Evolutionary conservation across 2,888 invertebrate species (phyloP), one percentile per base, ranked within the genome.

Genomic region (Drosophila ustulata): DNA sequence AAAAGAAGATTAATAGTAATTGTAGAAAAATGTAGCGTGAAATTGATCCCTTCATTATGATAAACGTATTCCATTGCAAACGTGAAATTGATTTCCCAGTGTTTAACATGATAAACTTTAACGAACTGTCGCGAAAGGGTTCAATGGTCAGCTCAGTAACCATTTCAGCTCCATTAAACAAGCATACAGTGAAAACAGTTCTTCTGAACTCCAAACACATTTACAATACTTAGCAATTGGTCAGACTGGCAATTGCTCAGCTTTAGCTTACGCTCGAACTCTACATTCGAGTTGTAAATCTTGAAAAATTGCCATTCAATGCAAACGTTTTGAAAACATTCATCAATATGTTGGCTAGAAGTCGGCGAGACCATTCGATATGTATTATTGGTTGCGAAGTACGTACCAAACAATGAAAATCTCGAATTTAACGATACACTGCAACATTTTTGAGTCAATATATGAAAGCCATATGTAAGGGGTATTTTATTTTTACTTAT

Each of bases 281-380:
- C 56, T 62, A 72, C 30, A 65, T 78, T 73, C 57, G 64, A 75
- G 80, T 83, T 87, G 81, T 90, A 90, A 90, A 90, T 89, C 90
- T 89, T 86, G 80, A 90, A 89, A 90, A 89, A 90, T 90, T 86
- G 82, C 88, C 80, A 82, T 88, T 89, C 83, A 84, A 85, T 88
- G 86, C 80, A 77, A 80, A 81, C 82, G 79, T 88, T 85, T 77
- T 71, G 34, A 75, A 74, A 82, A 82, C 85, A 86, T 86, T 85
- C 76, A 85, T 86, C 88, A 86, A 85, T 76, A 77, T 70, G 78
- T 76, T 79, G 62, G 68, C 74, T 63, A 18, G 28, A 45, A 63
- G 57, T 56, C 61, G 56, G 49, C 32, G 37, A 56, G 52, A 46
- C 56, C 58, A 65, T 65, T 62, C 66, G 25, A 75, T 67, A 66